These are phyloP conservation scores for Lagria hirta DNA, from an alignment of 2,888 invertebrate genomes.

Conservation along the genomic window DNA sequence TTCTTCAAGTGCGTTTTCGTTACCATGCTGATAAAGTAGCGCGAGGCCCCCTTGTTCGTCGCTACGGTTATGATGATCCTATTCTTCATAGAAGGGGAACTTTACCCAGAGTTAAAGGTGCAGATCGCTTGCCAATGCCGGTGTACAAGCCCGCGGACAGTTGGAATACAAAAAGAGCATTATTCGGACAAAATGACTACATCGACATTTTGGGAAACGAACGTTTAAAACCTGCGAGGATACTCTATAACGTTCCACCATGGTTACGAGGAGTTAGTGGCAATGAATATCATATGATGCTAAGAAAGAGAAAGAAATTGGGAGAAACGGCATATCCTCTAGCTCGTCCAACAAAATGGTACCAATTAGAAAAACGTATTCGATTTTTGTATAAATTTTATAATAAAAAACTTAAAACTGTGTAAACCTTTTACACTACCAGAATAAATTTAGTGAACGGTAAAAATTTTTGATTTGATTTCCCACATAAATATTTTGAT, in stretches of 20 bases:
- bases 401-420: constrained; percentile 78
- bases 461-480: constrained; percentile 15
- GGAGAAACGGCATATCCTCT: constrained; percentile 60
- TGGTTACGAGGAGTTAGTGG: constrained; percentile 90
- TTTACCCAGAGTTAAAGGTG: constrained; percentile 65
- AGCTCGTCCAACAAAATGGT: constrained; percentile 77
- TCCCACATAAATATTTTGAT: too few relatives aligned
- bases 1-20: constrained; percentile 55
- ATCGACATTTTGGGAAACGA: constrained; percentile 93
- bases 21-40: constrained; percentile 65
- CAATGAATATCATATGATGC: constrained; percentile 77
- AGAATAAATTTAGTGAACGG: constrained; percentile 8
- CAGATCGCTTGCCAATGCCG: constrained; percentile 63
- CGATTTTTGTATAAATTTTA: constrained; percentile 73
- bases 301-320: constrained; percentile 73
- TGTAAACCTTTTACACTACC: neutral
- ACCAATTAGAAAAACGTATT: constrained; percentile 71
- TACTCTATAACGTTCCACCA: constrained; percentile 80
- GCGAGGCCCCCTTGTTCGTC: constrained; percentile 62
- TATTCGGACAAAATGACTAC: constrained; percentile 96
- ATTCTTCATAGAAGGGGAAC: constrained; percentile 68
- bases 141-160: constrained; percentile 70
- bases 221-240: constrained; percentile 75
- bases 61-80: constrained; percentile 72
- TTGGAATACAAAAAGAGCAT: constrained; percentile 76